Percentiles rank a stretch among this genome's conserved stretches.
phyloP scores from a whole-genome alignment of 2,113 vertebrate species.

The Carassius carassius region DNA sequence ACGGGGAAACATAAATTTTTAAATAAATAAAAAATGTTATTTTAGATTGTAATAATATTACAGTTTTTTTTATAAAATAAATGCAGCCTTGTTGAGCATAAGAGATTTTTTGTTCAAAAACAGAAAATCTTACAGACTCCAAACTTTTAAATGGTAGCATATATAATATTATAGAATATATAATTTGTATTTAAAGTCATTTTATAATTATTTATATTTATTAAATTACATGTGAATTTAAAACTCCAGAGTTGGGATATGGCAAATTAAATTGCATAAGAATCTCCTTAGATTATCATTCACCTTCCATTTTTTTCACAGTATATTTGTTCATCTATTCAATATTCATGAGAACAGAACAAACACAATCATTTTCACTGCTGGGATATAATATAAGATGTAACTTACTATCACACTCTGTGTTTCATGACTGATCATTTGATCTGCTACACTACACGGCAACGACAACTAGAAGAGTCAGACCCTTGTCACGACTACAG shows the following conservation, averaged over 20 bases:
- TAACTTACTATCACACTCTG: not conserved
- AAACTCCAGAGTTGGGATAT: not conserved
- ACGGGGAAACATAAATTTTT: too few species aligned
- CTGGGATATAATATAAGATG: not conserved
- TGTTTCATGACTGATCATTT: not conserved
- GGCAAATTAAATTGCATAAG: not conserved
- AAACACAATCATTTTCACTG: not conserved
- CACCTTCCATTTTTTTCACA: not conserved
- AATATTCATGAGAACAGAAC: not conserved
- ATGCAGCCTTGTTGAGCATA: not conserved
- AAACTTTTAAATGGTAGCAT: too few species aligned
- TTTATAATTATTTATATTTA: not conserved
- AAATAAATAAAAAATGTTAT: too few species aligned
- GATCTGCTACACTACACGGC: not conserved
- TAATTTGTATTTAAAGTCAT: not conserved
- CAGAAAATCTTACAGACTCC: too few species aligned
- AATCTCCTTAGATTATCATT: not conserved
- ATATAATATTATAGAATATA: not conserved
- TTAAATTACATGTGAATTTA: not conserved
- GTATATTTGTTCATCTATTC: not conserved
- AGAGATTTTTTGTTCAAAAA: not conserved
- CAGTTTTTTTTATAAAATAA: not conserved
- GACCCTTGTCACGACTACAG: not conserved
- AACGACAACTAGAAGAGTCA: not conserved
- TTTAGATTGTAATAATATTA: not conserved